These are phyloP conservation scores for Amphipoea lucens DNA, from an alignment of 2,888 invertebrate species.

Conservation along the genomic window DNA sequence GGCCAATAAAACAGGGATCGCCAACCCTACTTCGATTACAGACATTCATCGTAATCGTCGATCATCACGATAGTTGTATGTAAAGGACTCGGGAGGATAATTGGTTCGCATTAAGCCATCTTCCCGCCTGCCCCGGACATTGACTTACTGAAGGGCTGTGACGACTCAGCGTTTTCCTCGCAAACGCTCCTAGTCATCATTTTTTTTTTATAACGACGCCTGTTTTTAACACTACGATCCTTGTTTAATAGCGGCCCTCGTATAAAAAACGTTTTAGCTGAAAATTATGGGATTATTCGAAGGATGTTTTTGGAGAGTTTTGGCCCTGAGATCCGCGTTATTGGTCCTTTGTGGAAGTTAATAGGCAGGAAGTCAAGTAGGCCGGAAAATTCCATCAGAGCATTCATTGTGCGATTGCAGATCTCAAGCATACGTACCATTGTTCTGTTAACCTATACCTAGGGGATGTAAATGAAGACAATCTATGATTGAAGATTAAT, in stretches of 20 bases:
- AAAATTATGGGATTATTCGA: slow-evolving; percentile 59
- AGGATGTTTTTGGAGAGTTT: slow-evolving; percentile 40
- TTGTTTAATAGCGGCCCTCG: slow-evolving; percentile 59
- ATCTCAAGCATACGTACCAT: slow-evolving; percentile 42
- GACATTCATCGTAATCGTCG: slow-evolving; percentile 55
- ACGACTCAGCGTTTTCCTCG: slow-evolving; percentile 60
- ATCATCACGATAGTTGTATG: slow-evolving; percentile 62
- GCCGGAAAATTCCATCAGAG: slow-evolving; percentile 51
- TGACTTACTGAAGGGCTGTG: slow-evolving; percentile 71
- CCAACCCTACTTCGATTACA: slow-evolving; percentile 60
- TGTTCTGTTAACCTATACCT: slow-evolving; percentile 13
- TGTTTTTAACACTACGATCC: slow-evolving; percentile 61
- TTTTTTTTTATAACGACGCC: slow-evolving; percentile 64
- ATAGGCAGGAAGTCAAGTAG: slow-evolving; percentile 45
- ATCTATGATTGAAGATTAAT: background rate
- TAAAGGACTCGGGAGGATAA: slow-evolving; percentile 67
- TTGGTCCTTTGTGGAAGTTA: slow-evolving; percentile 60
- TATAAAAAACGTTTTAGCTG: slow-evolving; percentile 62
- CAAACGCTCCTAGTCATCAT: slow-evolving; percentile 59
- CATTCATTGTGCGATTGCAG: slow-evolving; percentile 46
- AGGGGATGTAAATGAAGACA: background rate
- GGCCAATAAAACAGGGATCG: slow-evolving; percentile 53
- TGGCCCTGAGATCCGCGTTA: slow-evolving; percentile 37
- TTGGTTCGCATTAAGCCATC: slow-evolving; percentile 71
- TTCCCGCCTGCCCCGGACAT: slow-evolving; percentile 69